These are phyloP conservation scores for Magallana angulata DNA, from an alignment of 1,140 invertebrate species.

Conservation along the genomic window DNA sequence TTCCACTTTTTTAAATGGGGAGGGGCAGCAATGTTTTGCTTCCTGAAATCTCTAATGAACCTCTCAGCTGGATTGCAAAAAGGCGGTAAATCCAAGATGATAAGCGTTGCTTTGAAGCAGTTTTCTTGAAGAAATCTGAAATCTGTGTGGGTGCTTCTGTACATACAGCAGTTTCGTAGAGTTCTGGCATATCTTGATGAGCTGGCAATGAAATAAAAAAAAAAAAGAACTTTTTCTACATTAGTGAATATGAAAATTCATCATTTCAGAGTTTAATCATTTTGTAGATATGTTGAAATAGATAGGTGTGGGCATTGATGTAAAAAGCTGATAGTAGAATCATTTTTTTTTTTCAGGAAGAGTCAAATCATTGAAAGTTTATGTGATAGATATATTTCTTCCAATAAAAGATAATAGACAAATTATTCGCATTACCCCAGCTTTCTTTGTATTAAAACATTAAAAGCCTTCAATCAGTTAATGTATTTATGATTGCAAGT, in stretches of 20 bases:
- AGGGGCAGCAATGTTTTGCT: conserved; percentile 11
- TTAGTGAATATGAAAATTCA: conserved; percentile 11
- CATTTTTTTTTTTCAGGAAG: too few species aligned
- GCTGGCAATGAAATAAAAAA: conserved; percentile 11
- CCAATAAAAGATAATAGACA: too few species aligned
- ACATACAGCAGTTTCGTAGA: not conserved
- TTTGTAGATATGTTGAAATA: not conserved
- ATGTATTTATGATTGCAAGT: too few species aligned
- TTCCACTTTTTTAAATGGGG: conserved; percentile 41
- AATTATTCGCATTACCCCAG: too few species aligned
- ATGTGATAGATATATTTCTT: too few species aligned
- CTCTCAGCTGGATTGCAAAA: conserved; percentile 40
- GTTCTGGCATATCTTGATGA: conserved; percentile 30
- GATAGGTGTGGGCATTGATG: not conserved
- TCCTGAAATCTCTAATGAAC: conserved; percentile 36
- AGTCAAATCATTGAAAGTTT: too few species aligned
- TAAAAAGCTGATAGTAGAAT: not conserved
- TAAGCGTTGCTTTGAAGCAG: conserved; percentile 15
- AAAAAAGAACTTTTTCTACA: not conserved
- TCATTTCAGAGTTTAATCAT: conserved; percentile 2
- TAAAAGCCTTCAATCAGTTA: too few species aligned
- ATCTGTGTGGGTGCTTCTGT: conserved; percentile 24
- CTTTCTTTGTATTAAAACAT: too few species aligned
- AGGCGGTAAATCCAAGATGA: conserved; percentile 37
- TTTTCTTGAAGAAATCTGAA: conserved; percentile 29